Base-by-base conservation (phyloP, 2,113 vertebrate genomes). In the Hiodon alosoides region DNA sequence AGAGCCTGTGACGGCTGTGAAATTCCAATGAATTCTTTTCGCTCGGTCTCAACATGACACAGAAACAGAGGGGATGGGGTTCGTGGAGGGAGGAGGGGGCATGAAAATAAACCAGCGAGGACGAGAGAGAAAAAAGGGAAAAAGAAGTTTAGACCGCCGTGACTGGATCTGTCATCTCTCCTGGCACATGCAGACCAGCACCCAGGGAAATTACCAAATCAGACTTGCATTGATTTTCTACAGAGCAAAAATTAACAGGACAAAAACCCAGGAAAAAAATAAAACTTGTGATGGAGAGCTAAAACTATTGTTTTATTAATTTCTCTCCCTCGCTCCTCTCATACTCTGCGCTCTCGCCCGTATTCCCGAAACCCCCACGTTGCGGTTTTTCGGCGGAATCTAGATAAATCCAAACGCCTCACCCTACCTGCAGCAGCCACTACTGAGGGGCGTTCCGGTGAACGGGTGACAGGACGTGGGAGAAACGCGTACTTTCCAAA, bases 151-250 rank as follows among this genome's bases (percentile, higher is more conserved):
- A 87, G 83, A 83, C 89, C 88, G 87, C 91, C 84, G 78, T 90
- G 92, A 90, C 93, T 87, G 83, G 90, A 90, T 93, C 90, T 94
- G 93, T 96, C 95, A 95, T 93, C 94, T 94, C 90, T 85, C 90
- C 87, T 61, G 82, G 85, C 89, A 90, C 88, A 79, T 82, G 77
- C 87, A 85, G 81, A 87, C 83, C 85, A 85, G 92, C 92, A 95
- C 90, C 94, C 83, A 93, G 96, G 95, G 95, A 97, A 96, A 96
- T 95, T 93, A 96, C 85, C 82, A 90, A 93, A 93, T 93, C 92
- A 91, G 91, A 95, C 93, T 31, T 82, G 87, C 94, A 96, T 94
- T 91, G 94, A 96, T 96, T 97, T 95, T 90, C 83, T 75, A 88
- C 77, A 87, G 89, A 58, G 67, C 51, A 76, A 70, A 76, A 68